phyloP scores from a whole-genome alignment of 2,888 invertebrate genomes.

The Sarcophaga caerulescens region DNA sequence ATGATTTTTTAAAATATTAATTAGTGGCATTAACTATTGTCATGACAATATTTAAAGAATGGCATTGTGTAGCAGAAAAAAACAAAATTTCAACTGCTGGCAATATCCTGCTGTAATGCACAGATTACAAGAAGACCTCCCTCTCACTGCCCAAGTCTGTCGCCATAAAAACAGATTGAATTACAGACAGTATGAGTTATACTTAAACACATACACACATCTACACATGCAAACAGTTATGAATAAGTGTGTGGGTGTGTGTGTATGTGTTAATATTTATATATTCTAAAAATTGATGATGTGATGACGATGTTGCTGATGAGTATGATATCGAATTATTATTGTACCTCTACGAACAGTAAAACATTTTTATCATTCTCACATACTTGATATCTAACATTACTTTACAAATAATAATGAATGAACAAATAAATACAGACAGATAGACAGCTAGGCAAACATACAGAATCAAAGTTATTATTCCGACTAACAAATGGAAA shows the following conservation, averaged over 20 bases:
- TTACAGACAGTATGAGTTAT: constrained; percentile 14
- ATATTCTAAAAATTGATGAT: constrained; percentile 42
- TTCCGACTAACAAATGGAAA: constrained; percentile 25
- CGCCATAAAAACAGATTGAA: not conserved
- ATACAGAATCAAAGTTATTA: not conserved
- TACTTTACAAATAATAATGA: constrained; percentile 30
- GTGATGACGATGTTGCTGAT: constrained; percentile 40
- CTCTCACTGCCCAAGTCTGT: not conserved
- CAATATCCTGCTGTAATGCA: not conserved
- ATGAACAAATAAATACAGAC: constrained; percentile 23
- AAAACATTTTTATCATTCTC: constrained; percentile 10
- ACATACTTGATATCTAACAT: not conserved
- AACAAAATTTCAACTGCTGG: too few species aligned
- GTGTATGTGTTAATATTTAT: constrained; percentile 7
- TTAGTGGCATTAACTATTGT: constrained; percentile 33
- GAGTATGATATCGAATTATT: constrained; percentile 36
- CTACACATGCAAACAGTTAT: not conserved
- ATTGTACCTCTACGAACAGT: not conserved
- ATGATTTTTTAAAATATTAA: constrained; percentile 42
- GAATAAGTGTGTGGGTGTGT: not conserved
- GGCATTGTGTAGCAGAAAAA: constrained; percentile 6
- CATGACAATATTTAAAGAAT: constrained; percentile 33
- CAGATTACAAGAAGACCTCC: not conserved
- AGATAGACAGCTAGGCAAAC: constrained; percentile 4
- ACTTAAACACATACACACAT: not conserved